Conservation (phyloP, 1,140 invertebrate species). For the Cyphomyrmex costatus region DNA sequence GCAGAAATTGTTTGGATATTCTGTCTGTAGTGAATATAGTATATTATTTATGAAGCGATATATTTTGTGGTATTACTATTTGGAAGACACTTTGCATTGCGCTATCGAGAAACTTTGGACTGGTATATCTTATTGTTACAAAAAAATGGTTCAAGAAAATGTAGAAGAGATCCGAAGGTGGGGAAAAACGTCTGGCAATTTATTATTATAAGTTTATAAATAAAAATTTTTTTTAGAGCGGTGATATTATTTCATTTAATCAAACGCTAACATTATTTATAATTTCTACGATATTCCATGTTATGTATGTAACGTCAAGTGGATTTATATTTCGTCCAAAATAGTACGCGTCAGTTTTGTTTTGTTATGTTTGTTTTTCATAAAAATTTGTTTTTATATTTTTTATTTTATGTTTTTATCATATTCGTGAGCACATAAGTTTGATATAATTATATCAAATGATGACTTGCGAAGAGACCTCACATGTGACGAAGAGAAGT, state of each 20-base stretch:
- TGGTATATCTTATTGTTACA: constrained; percentile 66
- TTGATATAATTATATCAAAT: constrained; percentile 42
- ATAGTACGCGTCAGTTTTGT: background rate
- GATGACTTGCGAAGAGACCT: background rate
- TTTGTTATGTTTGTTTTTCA: too few relatives aligned
- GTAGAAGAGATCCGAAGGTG: constrained; percentile 58
- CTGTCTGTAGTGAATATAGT: constrained; percentile 76
- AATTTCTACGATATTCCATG: constrained; percentile 21
- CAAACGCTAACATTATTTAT: background rate
- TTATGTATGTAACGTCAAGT: constrained; percentile 9
- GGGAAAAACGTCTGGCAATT: constrained; percentile 10
- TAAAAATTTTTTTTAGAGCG: constrained; percentile 40
- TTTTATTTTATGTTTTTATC: background rate
- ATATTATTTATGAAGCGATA: constrained; percentile 80
- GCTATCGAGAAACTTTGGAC: constrained; percentile 76
- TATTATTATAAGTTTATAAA: constrained; percentile 45
- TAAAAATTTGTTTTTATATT: background rate
- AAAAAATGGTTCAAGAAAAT: constrained; percentile 31
- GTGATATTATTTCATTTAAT: constrained; percentile 38
- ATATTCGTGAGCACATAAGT: background rate
- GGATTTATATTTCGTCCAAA: background rate
- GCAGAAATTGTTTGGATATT: constrained; percentile 70
- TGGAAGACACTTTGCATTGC: constrained; percentile 74
- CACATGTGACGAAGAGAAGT: constrained; percentile 2
- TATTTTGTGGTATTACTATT: constrained; percentile 75